Evolutionary conservation across 2,113 vertebrate species (phyloP).

Genomic region (Thryonomys swinderianus): DNA sequence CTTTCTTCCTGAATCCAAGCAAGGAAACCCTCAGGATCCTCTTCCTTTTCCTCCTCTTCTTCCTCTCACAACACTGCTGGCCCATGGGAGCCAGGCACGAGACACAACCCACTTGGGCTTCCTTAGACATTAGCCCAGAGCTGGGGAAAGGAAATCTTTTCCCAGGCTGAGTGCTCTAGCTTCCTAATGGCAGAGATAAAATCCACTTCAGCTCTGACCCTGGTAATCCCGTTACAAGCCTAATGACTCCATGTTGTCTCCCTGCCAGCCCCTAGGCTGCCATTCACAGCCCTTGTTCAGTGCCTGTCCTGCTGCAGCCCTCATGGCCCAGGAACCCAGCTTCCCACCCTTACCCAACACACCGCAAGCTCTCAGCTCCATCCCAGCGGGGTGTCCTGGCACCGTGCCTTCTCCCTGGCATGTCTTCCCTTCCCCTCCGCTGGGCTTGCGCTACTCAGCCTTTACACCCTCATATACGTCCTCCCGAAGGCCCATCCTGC

Average conservation of each 20-base stretch:
- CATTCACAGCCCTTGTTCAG: no score
- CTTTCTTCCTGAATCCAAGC: background rate
- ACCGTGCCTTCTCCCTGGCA: background rate
- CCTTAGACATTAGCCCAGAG: background rate
- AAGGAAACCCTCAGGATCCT: background rate
- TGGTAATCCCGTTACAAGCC: background rate
- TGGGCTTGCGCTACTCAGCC: background rate
- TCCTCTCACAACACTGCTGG: background rate
- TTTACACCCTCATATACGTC: background rate
- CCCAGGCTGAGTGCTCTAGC: background rate
- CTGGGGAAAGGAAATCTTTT: background rate
- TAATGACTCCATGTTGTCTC: background rate
- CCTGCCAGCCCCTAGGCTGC: background rate
- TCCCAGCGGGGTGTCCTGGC: accelerated
- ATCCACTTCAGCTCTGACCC: background rate
- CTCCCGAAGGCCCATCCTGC: background rate
- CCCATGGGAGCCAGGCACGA: accelerated
- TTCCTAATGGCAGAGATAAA: background rate
- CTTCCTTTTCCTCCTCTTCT: background rate
- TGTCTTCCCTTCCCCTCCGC: background rate
- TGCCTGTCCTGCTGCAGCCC: background rate
- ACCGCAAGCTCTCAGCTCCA: accelerated
- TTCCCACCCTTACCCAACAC: no score
- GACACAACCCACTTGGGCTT: background rate
- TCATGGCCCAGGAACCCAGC: background rate